These are phyloP conservation scores for Melipona quadrifasciata DNA, from an alignment of 1,140 invertebrate species.

Conservation along the genomic window DNA sequence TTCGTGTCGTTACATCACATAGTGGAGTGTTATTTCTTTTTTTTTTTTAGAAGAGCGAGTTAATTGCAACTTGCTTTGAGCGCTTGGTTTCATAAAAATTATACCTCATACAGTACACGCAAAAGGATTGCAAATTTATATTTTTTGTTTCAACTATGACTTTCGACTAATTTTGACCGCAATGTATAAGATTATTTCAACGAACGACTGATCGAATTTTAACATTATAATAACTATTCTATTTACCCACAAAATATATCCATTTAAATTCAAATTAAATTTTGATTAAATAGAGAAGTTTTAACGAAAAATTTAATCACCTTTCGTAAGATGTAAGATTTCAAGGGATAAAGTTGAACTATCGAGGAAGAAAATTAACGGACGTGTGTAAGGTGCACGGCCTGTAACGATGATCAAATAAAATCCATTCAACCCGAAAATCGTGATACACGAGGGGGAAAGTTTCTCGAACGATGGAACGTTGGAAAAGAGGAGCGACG, in stretches of 20 bases:
- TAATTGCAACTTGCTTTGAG: neutral
- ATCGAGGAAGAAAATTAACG: neutral
- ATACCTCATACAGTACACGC: neutral
- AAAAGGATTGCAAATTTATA: neutral
- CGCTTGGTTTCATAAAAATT: neutral
- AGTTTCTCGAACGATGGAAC: constrained; percentile 25
- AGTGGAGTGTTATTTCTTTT: too few relatives aligned
- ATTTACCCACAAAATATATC: neutral
- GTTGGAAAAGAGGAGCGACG: constrained; percentile 2
- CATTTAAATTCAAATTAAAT: neutral
- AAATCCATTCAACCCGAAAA: neutral
- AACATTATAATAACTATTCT: neutral
- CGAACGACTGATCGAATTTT: neutral
- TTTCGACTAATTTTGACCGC: neutral
- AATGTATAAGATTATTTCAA: neutral
- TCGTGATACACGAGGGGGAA: constrained; percentile 14
- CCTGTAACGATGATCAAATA: neutral
- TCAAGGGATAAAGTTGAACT: neutral
- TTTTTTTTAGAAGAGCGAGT: neutral
- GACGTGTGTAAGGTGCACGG: neutral
- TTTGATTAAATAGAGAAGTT: neutral
- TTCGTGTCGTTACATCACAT: neutral
- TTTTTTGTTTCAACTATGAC: neutral
- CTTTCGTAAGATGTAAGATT: neutral
- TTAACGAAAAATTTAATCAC: neutral